Evolutionary conservation across 2,797 vertebrate species (phyloP).

Genomic region (Phylloscopus collybita): DNA sequence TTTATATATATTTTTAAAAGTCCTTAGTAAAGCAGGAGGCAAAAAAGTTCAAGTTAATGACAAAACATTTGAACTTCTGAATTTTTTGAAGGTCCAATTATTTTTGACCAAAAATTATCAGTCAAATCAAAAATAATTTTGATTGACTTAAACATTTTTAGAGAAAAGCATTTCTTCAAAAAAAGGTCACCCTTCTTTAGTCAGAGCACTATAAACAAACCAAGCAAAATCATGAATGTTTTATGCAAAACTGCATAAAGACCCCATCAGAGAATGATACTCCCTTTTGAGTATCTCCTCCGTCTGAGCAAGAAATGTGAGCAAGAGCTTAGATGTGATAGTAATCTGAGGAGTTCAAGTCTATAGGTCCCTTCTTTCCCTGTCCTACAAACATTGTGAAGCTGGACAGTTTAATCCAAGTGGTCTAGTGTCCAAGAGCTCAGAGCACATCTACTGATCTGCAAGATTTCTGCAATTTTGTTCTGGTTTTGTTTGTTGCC

Average conservation of each 20-base stretch:
- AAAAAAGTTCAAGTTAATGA: not conserved
- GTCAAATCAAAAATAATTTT: not conserved
- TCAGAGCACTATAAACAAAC: not conserved
- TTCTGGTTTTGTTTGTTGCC: not conserved
- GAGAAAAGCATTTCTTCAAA: not conserved
- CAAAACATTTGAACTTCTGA: slow-evolving; percentile 14
- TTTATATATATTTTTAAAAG: not conserved
- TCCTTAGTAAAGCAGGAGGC: not conserved
- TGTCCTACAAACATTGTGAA: not conserved
- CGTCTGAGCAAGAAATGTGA: not conserved
- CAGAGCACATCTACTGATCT: not conserved
- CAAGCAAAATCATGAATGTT: not conserved
- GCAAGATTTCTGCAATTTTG: not conserved
- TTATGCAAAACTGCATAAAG: fast-evolving
- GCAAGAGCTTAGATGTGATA: not conserved
- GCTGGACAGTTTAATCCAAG: not conserved
- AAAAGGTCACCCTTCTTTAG: not conserved
- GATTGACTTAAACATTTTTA: not conserved
- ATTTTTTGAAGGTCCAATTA: not conserved
- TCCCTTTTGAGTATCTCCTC: not conserved
- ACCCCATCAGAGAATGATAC: not conserved
- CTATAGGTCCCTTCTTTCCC: not conserved
- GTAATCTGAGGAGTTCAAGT: not conserved
- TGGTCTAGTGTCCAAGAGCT: not conserved
- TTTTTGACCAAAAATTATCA: not conserved